Base-by-base conservation (phyloP, 2,888 invertebrate species). In the Ommatoiulus sabulosus region DNA sequence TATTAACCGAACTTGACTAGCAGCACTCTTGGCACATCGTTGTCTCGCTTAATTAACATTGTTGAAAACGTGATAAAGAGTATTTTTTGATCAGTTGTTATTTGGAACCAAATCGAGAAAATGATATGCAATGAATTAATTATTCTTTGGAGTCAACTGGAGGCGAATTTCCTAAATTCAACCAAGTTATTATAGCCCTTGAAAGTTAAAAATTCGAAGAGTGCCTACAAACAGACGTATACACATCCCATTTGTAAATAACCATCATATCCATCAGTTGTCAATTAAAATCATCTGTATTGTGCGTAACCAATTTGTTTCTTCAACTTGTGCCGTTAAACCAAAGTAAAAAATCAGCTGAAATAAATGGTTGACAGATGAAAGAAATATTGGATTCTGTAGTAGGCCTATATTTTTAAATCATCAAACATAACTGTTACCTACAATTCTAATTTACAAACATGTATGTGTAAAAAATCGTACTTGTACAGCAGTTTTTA, bases 401-500 rank as follows among this genome's bases (percentile, higher is more conserved):
- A 80, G 80, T 17, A 84, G 46, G 20, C 44, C 12, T 87, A 3
- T 80, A 44, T 87, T 80, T 57, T 80, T 80, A 87, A 87, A 80
- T 87, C n/a, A 43, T 87, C 3, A 24, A 87, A 72, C 24, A 72
- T 72, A 72, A 72, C 20, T 24, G 24, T 10, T 10, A 24, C 5
- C 72, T 24, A 24, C 17, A 72, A 24, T 72, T 72, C 72, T 24
- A 72, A 17, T 72, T 72, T 72, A 24, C 24, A 72, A 24, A 24
- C 72, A 8, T 24, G 6, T 72, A 20, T 80, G 43, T 87, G 87
- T 87, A 84, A 87, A 84, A 35, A 46, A n/a, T 72, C 84, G 44
- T 88, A 72, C 48, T 88, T 88, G 84, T 88, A 88, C 80, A 88
- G 72, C 72, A 72, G 24, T 72, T 72, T 24, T 72, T 24, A 72